These are phyloP conservation scores for Heptranchias perlo DNA, from an alignment of 2,113 vertebrate species.

Conservation along the genomic window DNA sequence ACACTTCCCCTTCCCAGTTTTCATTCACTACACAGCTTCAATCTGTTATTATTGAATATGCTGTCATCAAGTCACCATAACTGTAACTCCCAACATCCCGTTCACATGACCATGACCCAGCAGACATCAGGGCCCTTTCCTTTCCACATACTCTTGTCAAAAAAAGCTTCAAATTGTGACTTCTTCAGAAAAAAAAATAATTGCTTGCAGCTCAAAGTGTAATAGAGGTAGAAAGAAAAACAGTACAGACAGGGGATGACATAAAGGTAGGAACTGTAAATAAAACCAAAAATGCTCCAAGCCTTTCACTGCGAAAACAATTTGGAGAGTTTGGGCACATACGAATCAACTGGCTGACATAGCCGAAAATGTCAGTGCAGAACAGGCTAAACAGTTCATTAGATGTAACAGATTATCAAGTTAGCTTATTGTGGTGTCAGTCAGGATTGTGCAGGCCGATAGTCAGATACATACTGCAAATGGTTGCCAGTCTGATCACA, in stretches of 20 bases:
- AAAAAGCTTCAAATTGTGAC: not conserved
- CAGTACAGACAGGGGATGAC: no score
- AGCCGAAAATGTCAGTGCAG: not conserved
- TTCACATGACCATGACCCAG: no score
- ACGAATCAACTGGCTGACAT: not conserved
- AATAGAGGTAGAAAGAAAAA: not conserved
- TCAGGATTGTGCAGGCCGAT: not conserved
- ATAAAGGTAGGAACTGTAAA: no score
- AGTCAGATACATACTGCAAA: not conserved
- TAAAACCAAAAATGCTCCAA: not conserved
- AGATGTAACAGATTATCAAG: not conserved
- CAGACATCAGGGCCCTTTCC: not conserved
- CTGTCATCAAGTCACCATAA: not conserved
- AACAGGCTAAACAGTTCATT: slow-evolving; percentile 15
- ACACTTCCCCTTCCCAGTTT: slow-evolving; percentile 13
- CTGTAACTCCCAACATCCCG: not conserved
- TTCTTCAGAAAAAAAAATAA: not conserved
- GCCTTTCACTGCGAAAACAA: not conserved
- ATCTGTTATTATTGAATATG: not conserved
- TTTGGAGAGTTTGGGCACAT: not conserved
- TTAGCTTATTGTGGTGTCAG: not conserved
- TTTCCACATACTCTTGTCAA: not conserved
- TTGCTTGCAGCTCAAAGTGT: not conserved
- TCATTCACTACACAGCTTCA: not conserved
- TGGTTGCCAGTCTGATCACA: not conserved